Evolutionary conservation across 2,797 vertebrate species (phyloP).

Genomic region (Triplophysa bombifrons): DNA sequence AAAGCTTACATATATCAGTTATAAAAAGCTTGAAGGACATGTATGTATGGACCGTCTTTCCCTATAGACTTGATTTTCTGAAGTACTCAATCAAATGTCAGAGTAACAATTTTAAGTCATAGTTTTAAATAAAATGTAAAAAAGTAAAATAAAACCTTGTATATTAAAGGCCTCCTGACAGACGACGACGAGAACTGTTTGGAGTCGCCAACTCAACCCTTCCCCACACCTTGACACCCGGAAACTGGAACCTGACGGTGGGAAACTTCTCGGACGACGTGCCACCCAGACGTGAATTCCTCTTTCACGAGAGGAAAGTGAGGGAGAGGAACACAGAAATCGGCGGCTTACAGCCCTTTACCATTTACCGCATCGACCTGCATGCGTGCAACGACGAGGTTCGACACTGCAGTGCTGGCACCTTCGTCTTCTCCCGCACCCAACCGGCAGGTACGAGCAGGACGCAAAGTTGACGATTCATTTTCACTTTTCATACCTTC

Average conservation of each 20-base stretch:
- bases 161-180: conserved; percentile 75
- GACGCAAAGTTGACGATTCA: background rate
- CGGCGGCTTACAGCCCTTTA: conserved; percentile 88
- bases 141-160: no score
- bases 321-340: conserved; percentile 87
- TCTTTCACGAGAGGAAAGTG: conserved; percentile 85
- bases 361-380: conserved; percentile 93
- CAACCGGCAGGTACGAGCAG: conserved; percentile 86
- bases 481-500: background rate
- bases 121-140: no score
- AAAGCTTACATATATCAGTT: no score
- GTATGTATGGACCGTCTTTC: no score
- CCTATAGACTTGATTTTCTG: no score
- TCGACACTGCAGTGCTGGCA: conserved; percentile 88
- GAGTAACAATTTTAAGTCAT: no score
- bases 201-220: conserved; percentile 81
- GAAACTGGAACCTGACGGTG: conserved; percentile 64
- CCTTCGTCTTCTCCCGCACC: conserved; percentile 95
- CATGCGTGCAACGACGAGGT: conserved; percentile 95
- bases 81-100: no score
- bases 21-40: no score
- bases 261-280: conserved; percentile 73
- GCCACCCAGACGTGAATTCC: conserved; percentile 78
- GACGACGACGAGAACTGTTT: conserved; percentile 86
- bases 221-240: conserved; percentile 52